Conservation (phyloP, 2,113 vertebrate species). For the Pungitius pungitius region DNA sequence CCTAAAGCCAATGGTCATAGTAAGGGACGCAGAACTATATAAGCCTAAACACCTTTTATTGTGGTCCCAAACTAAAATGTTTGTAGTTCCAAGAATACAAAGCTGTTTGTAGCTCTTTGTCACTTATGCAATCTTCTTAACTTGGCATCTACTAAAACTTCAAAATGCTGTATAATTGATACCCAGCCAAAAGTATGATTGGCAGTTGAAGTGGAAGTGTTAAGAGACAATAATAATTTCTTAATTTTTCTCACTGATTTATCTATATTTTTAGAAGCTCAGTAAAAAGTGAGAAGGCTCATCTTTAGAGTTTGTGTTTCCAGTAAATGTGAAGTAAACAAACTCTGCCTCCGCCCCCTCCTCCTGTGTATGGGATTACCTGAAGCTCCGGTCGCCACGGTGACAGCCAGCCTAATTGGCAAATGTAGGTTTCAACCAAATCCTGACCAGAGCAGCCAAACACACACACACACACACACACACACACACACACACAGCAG, state of each 20-base stretch:
- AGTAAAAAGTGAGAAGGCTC: constrained; percentile 22
- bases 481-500: constrained; percentile 36
- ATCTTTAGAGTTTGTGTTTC: constrained; percentile 28
- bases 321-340: constrained; percentile 43
- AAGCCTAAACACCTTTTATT: neutral
- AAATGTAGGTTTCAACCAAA: constrained; percentile 75
- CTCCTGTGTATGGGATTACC: constrained; percentile 59
- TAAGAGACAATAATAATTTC: neutral
- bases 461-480: constrained; percentile 33
- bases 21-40: no score
- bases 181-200: no score
- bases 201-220: neutral
- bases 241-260: neutral
- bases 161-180: no score
- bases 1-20: neutral
- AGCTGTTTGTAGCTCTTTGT: neutral
- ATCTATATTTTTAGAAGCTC: neutral
- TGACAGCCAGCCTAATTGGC: constrained; percentile 69
- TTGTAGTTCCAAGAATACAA: neutral
- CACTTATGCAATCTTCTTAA: neutral
- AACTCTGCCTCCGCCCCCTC: constrained; percentile 36
- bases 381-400: constrained; percentile 51
- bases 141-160: no score
- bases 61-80: neutral
- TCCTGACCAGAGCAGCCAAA: constrained; percentile 47